Base-by-base conservation (phyloP, 2,113 vertebrate species). In the Pipa parva region DNA sequence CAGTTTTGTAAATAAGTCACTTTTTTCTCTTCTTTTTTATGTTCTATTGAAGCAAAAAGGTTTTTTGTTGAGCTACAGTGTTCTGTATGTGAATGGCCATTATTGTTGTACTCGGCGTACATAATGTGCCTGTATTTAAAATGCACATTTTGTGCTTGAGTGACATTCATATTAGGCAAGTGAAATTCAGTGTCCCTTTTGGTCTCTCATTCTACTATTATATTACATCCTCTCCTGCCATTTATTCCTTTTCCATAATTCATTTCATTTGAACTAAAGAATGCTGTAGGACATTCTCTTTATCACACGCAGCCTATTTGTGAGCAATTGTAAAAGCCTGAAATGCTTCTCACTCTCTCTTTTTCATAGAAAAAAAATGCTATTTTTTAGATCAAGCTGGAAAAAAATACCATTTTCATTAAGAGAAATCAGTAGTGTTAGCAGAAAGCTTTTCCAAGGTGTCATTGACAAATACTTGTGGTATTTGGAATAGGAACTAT, bases 231-330 rank as follows among this genome's bases (percentile, higher is more conserved):
- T 26, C 31, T 25, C 22, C 1, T 37, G 33, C 24, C 13, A 28
- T 21, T 59, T 68, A 29, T 37, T 15, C 24, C 56, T 59, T n/a
- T 56, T 68, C 29, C 45, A 68, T 68, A 50, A 68, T 68, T 68
- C 42, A 68, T 68, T 48, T 59, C 42, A 68, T 68, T 68, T 68
- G 3, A 12, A 59, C 39, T 18, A 13, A 20, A 28, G 45, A 68
- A 26, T 49, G 26, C 50, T 25, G 13, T 45, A 27, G 58, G 13
- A 24, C 13, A 59, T 59, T 59, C 59, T 39, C 45, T 55, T 57
- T 26, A 59, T 59, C 31, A 68, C 26, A 51, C 45, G 37, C 21
- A 55, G 13, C 2, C 26, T 21, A 42, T 29, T 28, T 46, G 24
- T 36, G 59, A 59, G 42, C 33, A 50, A 45, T 65, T 11, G 49